Evolutionary conservation across 2,797 vertebrate species (phyloP).

Genomic region (Oreortyx pictus): DNA sequence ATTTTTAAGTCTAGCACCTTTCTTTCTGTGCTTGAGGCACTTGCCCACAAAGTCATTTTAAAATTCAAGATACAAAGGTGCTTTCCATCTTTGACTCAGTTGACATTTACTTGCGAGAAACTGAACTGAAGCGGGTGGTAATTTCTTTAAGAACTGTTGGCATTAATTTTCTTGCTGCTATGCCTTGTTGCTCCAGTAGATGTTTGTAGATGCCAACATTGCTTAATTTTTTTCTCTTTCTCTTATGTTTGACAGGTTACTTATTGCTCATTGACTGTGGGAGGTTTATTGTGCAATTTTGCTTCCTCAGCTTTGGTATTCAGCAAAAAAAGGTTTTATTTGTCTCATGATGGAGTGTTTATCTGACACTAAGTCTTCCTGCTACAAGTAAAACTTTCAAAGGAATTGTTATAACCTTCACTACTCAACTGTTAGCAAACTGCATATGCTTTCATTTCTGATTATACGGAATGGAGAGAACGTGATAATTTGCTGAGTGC

Average conservation of each 20-base stretch:
- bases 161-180: slow-evolving; percentile 16
- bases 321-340: background rate
- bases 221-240: background rate
- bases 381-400: background rate
- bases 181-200: background rate
- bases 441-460: background rate
- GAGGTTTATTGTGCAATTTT: background rate
- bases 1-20: background rate
- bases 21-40: background rate
- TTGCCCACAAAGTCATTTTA: background rate
- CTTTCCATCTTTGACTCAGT: background rate
- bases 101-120: slow-evolving; percentile 1
- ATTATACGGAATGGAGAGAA: background rate
- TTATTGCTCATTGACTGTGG: background rate
- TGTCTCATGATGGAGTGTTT: background rate
- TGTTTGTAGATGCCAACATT: background rate
- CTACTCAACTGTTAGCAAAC: background rate
- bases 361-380: background rate
- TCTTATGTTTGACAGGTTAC: background rate
- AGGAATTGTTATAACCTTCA: background rate
- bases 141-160: background rate
- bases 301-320: background rate
- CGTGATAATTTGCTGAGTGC: background rate
- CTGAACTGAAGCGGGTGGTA: background rate
- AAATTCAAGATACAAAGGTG: slow-evolving; percentile 3